Base-by-base conservation (phyloP, 2,113 vertebrate species). In the Seriola aureovittata region DNA sequence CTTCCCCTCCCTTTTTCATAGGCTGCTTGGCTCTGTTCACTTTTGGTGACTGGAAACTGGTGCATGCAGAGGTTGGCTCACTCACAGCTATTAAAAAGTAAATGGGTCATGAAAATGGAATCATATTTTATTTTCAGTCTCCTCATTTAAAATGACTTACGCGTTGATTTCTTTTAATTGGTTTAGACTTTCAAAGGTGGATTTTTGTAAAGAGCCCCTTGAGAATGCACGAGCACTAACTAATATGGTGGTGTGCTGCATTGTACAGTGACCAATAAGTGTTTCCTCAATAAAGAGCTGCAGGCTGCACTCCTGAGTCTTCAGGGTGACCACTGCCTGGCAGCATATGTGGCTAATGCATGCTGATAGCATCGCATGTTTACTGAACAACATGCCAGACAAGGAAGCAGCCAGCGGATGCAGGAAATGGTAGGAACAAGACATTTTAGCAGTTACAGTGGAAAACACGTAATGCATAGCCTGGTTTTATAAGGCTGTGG, bases 261-360 rank as follows among this genome's bases (percentile, higher is more conserved):
- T 65, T 54, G 14, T 34, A 12, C 74, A 38, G 4, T 46, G 67
- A 32, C 25, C n/a, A 19, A 25, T 71, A 12, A 63, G 29, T 66
- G 52, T 83, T 85, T 79, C 84, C 63, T 64, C 48, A 63, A 67
- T 85, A 82, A 87, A 85, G 82, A 42, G 54, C 32, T 46, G 7
- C 71, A 60, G 40, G 32, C 60, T 66, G 17, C n/a, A 54, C 52
- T 57, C 36, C 14, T 32, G n/a, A 40, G 32, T 42, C 17, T 40
- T 25, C 9, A 42, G 59, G n/a, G 46, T 72, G 79, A 82, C 71
- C 21, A 74, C 52, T 80, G 75, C 63, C 65, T 85, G 57, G 73
- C 50, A 80, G 42, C 4, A n/a, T 8, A 1, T n/a, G n/a, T 36
- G 72, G 66, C 40, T 75, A 68, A 69, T 65, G 52, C 1, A 11